Evolutionary conservation across 2,797 vertebrate genomes (phyloP), one percentile per base, ranked within the genome.

Genomic region (Anabas testudineus): DNA sequence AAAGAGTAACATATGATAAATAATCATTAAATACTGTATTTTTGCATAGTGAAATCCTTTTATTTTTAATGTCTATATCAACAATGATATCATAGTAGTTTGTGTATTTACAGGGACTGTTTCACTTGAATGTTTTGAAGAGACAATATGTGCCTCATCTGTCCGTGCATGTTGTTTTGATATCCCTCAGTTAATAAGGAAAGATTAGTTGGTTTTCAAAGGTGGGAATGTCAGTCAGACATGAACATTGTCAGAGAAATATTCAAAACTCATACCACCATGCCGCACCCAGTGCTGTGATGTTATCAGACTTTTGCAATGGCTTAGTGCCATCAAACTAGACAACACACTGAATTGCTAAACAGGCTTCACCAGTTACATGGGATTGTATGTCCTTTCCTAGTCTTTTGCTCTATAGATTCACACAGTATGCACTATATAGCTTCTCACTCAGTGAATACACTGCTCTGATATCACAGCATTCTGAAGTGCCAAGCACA

Each of bases 331-430:
- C 60, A 26, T 58, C 15, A 62, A 16, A n/a, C 46, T 67, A 4
- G 13, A 51, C 22, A 18, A 55, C 6, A 7, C 2, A 0, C 16
- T 28, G 39, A 36, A 7, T 26, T 12, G 36, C 47, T 39, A 21
- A 80, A 76, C 80, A 42, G 58, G 67, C 37, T 61, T 4, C n/a
- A 24, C 34, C 60, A 32, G 60, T 54, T 70, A 49, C n/a, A 47
- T 9, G 13, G 34, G 53, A 24, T 30, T 30, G 32, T 15, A 5
- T 42, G 5, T 8, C 2, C 28, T 14, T 7, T 48, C 37, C 32
- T 22, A 5, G 36, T 43, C n/a, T 39, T 42, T 56, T 42, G 2
- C 14, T n/a, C 12, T 19, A 16, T 37, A 36, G 14, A 12, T 42
- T 67, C 51, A 15, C 39, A 36, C 9, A 32, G 36, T 26, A 37